phyloP scores from a whole-genome alignment of 2,888 invertebrate species.

The Phalangium opilio region DNA sequence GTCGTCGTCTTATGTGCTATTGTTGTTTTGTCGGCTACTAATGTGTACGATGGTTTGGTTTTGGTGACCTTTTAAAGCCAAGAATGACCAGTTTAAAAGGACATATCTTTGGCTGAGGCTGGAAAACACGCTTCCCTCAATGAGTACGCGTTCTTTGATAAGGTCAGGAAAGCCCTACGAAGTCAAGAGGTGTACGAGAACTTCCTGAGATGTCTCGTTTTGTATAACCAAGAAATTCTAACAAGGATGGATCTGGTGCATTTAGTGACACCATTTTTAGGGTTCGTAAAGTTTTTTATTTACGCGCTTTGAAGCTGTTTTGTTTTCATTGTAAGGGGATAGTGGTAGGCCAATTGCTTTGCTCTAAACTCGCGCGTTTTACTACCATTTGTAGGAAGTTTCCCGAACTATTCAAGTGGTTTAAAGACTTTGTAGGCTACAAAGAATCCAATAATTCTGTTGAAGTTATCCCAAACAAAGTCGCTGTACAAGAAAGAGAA shows the following conservation, averaged over 20 bases:
- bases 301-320: not conserved
- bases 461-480: slow-evolving; percentile 41
- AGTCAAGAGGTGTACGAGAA: slow-evolving; percentile 86
- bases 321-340: too few relatives aligned
- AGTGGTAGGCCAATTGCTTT: too few relatives aligned
- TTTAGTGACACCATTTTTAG: slow-evolving; percentile 74
- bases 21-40: too few relatives aligned
- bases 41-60: too few relatives aligned
- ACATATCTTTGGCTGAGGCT: slow-evolving; percentile 73
- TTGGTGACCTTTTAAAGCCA: slow-evolving; percentile 28
- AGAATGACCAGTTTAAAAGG: slow-evolving; percentile 43
- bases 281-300: slow-evolving; percentile 29
- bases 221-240: slow-evolving; percentile 87
- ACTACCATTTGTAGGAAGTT: slow-evolving; percentile 42
- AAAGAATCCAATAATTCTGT: slow-evolving; percentile 34
- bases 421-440: slow-evolving; percentile 77
- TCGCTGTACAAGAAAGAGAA: slow-evolving; percentile 44
- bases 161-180: slow-evolving; percentile 66
- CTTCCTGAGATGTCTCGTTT: slow-evolving; percentile 74
- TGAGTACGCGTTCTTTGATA: slow-evolving; percentile 92
- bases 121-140: slow-evolving; percentile 75
- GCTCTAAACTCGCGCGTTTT: too few relatives aligned
- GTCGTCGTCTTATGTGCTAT: too few relatives aligned
- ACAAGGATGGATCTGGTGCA: slow-evolving; percentile 75
- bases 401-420: slow-evolving; percentile 80